Evolutionary conservation across 2,888 invertebrate species (phyloP).

Genomic region (Hydraecia micacea): DNA sequence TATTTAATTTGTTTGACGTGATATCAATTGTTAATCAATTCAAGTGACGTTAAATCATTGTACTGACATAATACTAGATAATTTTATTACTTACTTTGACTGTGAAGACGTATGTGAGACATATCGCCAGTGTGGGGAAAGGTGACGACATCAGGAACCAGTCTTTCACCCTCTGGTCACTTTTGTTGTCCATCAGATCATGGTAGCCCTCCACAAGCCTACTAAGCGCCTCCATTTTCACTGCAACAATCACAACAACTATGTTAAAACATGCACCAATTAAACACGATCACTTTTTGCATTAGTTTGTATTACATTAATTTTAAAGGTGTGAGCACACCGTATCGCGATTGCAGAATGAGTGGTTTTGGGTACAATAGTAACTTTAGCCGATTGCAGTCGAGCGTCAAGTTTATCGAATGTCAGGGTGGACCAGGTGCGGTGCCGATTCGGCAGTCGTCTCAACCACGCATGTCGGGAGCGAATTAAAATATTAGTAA

Average conservation of each 20-base stretch:
- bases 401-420: conserved; percentile 76
- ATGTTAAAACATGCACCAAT: conserved; percentile 37
- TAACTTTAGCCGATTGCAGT: conserved; percentile 67
- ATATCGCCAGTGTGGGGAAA: conserved; percentile 94
- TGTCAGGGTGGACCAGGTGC: conserved; percentile 82
- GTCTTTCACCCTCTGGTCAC: conserved; percentile 94
- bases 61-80: conserved; percentile 17
- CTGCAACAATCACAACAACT: conserved; percentile 79
- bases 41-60: conserved; percentile 54
- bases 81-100: conserved; percentile 92
- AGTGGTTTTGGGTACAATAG: conserved; percentile 63
- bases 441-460: conserved; percentile 61
- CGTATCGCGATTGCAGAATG: conserved; percentile 67
- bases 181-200: conserved; percentile 96
- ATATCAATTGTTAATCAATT: conserved; percentile 65
- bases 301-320: conserved; percentile 47
- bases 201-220: conserved; percentile 92
- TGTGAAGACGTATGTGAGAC: conserved; percentile 93
- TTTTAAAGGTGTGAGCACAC: conserved; percentile 59
- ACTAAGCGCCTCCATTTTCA: conserved; percentile 91
- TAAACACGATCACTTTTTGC: conserved; percentile 50
- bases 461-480: conserved; percentile 36
- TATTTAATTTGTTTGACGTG: conserved; percentile 65
- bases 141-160: conserved; percentile 96
- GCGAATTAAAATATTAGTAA: conserved; percentile 33